phyloP scores from a whole-genome alignment of 2,888 invertebrate genomes.

The Melanophora roralis region DNA sequence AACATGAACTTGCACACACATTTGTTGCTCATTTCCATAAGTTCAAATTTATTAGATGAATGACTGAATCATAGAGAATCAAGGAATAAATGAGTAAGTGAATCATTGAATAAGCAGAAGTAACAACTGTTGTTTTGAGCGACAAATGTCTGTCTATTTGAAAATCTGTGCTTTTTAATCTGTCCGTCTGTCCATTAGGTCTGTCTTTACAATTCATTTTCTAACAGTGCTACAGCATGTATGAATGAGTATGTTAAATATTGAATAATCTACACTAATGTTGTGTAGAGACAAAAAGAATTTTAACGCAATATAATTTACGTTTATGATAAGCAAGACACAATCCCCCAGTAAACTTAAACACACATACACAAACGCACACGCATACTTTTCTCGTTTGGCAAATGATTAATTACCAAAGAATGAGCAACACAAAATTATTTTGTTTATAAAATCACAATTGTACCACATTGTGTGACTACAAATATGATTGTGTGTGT shows the following conservation, averaged over 20 bases:
- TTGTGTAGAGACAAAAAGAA: neutral
- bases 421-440: neutral
- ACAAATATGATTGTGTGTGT: neutral
- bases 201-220: conserved; percentile 27
- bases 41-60: conserved; percentile 33
- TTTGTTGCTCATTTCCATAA: conserved; percentile 32
- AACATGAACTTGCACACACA: neutral
- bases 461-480: neutral
- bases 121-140: conserved; percentile 30
- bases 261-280: conserved; percentile 18
- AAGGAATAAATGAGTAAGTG: conserved; percentile 5
- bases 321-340: conserved; percentile 71
- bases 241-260: conserved; percentile 34
- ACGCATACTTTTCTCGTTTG: neutral
- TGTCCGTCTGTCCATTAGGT: neutral
- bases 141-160: conserved; percentile 36
- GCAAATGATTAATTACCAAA: neutral
- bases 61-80: conserved; percentile 22
- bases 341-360: conserved; percentile 12
- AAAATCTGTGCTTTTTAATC: conserved; percentile 24
- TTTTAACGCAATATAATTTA: conserved; percentile 54
- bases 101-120: conserved; percentile 1
- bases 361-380: conserved; percentile 19
- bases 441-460: neutral
- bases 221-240: conserved; percentile 3